Conservation (phyloP, 64 coral and sea anemone species). For the Pachyseris speciosa region DNA sequence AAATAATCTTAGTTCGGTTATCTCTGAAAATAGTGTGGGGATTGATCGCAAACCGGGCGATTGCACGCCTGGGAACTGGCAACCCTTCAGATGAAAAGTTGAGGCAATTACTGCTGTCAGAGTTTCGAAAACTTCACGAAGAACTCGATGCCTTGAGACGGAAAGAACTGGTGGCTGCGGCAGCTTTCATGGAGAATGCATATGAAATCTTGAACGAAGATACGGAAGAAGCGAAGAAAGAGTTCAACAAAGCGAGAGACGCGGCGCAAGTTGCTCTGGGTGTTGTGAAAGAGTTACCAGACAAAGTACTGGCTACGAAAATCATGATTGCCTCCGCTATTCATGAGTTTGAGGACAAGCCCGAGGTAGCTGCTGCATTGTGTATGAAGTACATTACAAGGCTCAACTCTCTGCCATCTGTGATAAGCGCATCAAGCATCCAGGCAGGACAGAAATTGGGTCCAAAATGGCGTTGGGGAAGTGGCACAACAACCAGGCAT, state of each 20-base stretch:
- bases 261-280: slow-evolving; percentile 93
- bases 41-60: slow-evolving; percentile 91
- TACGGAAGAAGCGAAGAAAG: slow-evolving; percentile 85
- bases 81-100: slow-evolving; percentile 87
- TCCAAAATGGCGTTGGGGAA: slow-evolving; percentile 73
- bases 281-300: slow-evolving; percentile 83
- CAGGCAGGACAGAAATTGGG: slow-evolving; percentile 72
- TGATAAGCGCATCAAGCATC: slow-evolving; percentile 58
- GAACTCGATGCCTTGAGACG: slow-evolving; percentile 84
- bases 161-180: slow-evolving; percentile 94
- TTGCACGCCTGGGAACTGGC: slow-evolving; percentile 78
- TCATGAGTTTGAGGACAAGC: slow-evolving; percentile 95
- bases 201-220: slow-evolving; percentile 92
- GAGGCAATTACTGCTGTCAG: slow-evolving; percentile 84
- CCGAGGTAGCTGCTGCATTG: slow-evolving; percentile 72
- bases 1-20: slow-evolving; percentile 82
- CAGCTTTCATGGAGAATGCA: slow-evolving; percentile 97
- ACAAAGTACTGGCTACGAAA: slow-evolving; percentile 96
- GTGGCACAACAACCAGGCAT: slow-evolving; percentile 55
- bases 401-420: slow-evolving; percentile 77
- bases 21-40: slow-evolving; percentile 95
- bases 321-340: slow-evolving; percentile 96
- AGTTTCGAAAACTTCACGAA: slow-evolving; percentile 93
- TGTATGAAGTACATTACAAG: slow-evolving; percentile 89
- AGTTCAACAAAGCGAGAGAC: slow-evolving; percentile 98